Conservation (phyloP, 2,888 invertebrate species). For the Coenonympha glycerion region DNA sequence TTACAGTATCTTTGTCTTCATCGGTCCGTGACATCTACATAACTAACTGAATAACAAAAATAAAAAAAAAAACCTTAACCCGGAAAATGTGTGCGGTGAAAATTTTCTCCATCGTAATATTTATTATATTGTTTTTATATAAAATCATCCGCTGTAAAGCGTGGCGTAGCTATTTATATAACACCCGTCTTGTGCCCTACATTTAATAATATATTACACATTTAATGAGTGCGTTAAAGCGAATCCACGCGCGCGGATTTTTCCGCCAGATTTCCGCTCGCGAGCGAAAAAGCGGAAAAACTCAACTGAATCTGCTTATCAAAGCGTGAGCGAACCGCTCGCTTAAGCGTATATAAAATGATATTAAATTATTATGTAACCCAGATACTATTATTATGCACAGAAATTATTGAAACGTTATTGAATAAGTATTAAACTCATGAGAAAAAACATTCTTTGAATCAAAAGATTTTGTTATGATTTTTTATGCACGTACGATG, state of each 20-base stretch:
- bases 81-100: neutral
- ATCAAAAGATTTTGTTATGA: no score
- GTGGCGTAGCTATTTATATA: neutral
- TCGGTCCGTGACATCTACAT: no score
- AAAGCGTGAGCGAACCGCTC: constrained; percentile 6
- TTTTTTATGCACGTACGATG: no score
- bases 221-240: constrained; percentile 8
- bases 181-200: neutral
- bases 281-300: constrained; percentile 14
- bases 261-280: constrained; percentile 16
- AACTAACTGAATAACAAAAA: no score
- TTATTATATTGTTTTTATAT: neutral
- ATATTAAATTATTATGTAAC: no score
- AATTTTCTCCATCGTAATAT: neutral
- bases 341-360: neutral
- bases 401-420: no score
- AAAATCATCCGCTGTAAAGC: neutral
- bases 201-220: constrained; percentile 2
- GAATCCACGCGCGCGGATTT: neutral
- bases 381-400: no score
- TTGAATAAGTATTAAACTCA: no score
- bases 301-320: constrained; percentile 19
- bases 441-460: no score
- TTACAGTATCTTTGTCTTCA: no score
- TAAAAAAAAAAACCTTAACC: no score